Base-by-base conservation (phyloP, 2,797 vertebrate species). In the Delichon dasypus region DNA sequence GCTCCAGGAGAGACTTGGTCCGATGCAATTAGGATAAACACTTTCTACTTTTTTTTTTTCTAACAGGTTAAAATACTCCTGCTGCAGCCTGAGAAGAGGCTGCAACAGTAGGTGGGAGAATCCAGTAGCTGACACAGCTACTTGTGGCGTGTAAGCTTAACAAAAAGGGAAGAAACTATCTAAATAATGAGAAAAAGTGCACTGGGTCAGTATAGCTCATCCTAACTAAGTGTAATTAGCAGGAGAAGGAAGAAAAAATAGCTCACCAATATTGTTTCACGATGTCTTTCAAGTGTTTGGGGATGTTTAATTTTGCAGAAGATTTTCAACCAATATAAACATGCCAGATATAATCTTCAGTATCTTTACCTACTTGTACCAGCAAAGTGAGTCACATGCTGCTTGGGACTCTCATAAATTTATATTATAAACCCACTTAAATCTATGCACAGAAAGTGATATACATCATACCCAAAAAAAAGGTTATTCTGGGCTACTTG, bases 171-270 rank as follows among this genome's bases (percentile, higher is more conserved):
- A 80, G 32, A 77, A 93, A 83, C 47, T 54, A 82, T 48, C 76
- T 83, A 95, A 94, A 82, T 85, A 95, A 96, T 67, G 90, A 95
- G 65, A 54, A 73, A 93, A 93, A 94, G 88, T 91, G 89, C 84
- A 73, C 61, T 90, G 93, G 91, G 77, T 91, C 86, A 95, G 77
- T 86, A 88, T 25, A 94, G 64, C 67, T 97, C 58, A 91, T 84
- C 75, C 86, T 93, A 94, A 85, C 77, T 82, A 94, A 87, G 64
- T 77, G 88, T 87, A 95, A 96, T 95, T 91, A 97, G 65, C 68
- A 68, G 60, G 34, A 91, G 61, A 94, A 89, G 65, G 68, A 87
- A 79, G 34, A 20, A 94, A 92, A 89, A 87, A 82, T 79, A 93
- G 54, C 64, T 89, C 86, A 76, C 36, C 5, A 5, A 25, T 94